Conservation (phyloP, 1,140 invertebrate species). For the Colletes latitarsis region DNA sequence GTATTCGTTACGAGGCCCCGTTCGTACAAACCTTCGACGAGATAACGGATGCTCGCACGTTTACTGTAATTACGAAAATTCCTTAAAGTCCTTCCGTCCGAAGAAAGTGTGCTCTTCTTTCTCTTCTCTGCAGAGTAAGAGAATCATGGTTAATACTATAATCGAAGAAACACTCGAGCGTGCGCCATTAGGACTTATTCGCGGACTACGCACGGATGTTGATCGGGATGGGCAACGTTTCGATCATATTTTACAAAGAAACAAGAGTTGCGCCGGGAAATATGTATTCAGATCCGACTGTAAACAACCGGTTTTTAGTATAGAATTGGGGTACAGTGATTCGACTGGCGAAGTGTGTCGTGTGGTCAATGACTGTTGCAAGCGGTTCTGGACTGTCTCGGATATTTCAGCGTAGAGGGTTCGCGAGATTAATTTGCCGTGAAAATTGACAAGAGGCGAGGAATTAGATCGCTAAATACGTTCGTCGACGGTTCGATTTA, state of each 20-base stretch:
- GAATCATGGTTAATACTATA: too few species aligned
- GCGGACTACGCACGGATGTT: too few species aligned
- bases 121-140: too few species aligned
- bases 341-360: constrained; percentile 2
- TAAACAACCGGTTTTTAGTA: background rate
- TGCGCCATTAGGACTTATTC: too few species aligned
- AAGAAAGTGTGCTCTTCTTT: too few species aligned
- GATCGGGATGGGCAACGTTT: too few species aligned
- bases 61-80: constrained; percentile 10
- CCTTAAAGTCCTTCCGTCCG: background rate
- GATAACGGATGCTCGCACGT: background rate
- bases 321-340: background rate
- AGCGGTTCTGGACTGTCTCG: too few species aligned
- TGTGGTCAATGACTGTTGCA: background rate
- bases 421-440: too few species aligned
- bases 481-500: background rate
- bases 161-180: too few species aligned
- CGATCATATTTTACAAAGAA: too few species aligned
- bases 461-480: background rate
- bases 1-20: constrained; percentile 4
- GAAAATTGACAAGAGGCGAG: background rate
- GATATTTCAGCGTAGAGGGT: too few species aligned
- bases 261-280: too few species aligned
- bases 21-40: background rate
- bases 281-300: background rate